Evolutionary conservation across 2,797 vertebrate genomes (phyloP).

Genomic region (Lagorchestes hirsutus): DNA sequence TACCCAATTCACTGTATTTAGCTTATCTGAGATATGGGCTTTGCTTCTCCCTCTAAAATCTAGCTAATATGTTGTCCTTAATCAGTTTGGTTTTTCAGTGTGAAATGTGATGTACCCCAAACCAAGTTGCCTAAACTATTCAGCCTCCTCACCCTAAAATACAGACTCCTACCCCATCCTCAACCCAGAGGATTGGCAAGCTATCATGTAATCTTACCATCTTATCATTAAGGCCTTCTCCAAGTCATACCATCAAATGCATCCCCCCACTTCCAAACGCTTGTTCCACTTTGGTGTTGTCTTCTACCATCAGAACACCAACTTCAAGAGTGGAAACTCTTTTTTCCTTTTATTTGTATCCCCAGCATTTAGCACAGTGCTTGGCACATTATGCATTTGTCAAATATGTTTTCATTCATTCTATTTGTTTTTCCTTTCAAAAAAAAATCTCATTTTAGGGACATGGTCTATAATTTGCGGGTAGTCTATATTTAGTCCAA

Average conservation of each 20-base stretch:
- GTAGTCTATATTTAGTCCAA: not conserved
- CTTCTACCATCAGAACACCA: not conserved
- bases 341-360: not conserved
- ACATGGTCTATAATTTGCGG: not conserved
- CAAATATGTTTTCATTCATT: not conserved
- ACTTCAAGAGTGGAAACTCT: not conserved
- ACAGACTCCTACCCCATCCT: not conserved
- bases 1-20: not conserved
- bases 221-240: not conserved
- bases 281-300: not conserved
- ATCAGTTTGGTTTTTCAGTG: not conserved
- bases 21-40: not conserved
- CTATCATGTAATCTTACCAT: not conserved
- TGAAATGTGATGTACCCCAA: not conserved
- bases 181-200: not conserved
- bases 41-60: not conserved
- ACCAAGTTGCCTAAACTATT: not conserved
- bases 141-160: not conserved
- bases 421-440: not conserved
- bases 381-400: not conserved
- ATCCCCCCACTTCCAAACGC: not conserved
- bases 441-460: not conserved
- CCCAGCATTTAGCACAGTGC: not conserved
- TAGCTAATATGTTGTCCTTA: not conserved
- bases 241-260: not conserved